A percentile compares a stretch with the other conserved stretches of the same genome.
Conservation (phyloP, 1,140 invertebrate genomes). For the Apis mellifera region DNA sequence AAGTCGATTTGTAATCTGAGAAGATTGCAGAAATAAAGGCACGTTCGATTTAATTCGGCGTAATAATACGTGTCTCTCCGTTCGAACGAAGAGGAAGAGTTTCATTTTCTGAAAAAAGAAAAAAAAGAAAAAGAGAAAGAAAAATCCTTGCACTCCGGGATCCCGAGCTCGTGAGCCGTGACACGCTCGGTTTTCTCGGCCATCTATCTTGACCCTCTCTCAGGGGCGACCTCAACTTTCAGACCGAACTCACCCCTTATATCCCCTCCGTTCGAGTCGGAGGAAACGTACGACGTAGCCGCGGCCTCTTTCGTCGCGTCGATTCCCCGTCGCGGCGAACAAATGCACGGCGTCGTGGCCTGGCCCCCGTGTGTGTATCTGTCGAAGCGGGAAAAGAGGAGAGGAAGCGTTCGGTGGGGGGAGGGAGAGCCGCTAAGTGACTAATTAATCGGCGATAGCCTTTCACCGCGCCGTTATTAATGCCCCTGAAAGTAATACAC, state of each 20-base stretch:
- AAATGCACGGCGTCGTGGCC: background rate
- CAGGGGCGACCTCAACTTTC: background rate
- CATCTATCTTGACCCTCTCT: constrained; percentile 36
- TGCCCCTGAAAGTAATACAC: constrained; percentile 79
- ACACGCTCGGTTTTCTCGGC: constrained; percentile 16
- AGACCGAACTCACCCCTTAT: constrained; percentile 7
- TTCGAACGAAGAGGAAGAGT: too few species aligned
- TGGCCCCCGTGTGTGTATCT: background rate
- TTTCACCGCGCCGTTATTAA: constrained; percentile 77
- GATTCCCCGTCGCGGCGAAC: constrained; percentile 11
- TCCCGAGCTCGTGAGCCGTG: constrained; percentile 1
- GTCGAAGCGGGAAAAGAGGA: constrained; percentile 40
- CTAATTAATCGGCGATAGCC: constrained; percentile 76
- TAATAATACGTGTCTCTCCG: too few species aligned
- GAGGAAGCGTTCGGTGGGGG: constrained; percentile 6
- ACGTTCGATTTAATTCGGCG: too few species aligned
- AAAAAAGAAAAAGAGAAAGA: too few species aligned
- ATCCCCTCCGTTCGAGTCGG: background rate
- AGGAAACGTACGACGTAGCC: background rate
- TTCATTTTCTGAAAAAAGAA: background rate
- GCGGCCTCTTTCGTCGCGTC: background rate
- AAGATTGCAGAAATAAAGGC: too few species aligned
- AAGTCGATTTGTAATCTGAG: too few species aligned
- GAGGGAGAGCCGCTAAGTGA: constrained; percentile 57
- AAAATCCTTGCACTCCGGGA: background rate